Conservation (phyloP, 2,797 vertebrate species). For the Phrynocephalus guinanensis region DNA sequence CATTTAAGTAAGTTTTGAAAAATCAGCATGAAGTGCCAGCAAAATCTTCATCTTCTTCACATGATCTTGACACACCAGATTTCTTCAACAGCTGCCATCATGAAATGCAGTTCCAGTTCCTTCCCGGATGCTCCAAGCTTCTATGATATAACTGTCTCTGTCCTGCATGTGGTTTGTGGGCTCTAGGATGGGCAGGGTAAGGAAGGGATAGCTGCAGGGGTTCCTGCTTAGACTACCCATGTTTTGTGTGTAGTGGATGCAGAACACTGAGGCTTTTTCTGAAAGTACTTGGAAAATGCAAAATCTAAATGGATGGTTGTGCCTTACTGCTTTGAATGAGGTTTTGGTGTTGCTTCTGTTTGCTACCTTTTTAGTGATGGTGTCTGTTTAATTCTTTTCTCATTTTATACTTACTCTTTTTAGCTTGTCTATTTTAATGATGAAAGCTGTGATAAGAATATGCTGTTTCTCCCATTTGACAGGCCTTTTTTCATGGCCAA, state of each 20-base stretch:
- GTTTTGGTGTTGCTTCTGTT: no score
- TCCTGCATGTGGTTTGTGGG: neutral
- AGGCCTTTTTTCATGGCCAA: no score
- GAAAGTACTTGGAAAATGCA: neutral
- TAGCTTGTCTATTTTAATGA: no score
- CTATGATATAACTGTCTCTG: neutral
- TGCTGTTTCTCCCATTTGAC: no score
- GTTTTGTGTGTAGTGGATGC: neutral
- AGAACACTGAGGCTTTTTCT: neutral
- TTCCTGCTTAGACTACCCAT: neutral
- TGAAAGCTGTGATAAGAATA: no score
- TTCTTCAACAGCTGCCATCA: neutral
- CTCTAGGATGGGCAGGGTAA: neutral
- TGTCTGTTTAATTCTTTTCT: no score
- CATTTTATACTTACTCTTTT: no score
- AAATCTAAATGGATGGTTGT: no score
- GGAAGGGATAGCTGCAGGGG: no score
- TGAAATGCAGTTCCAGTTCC: neutral
- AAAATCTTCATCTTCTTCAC: neutral
- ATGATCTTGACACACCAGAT: no score
- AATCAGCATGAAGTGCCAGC: neutral
- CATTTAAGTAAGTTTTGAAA: neutral
- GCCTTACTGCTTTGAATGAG: no score
- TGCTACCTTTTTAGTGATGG: no score
- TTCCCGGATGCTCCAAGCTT: neutral